Base-by-base conservation (phyloP, 2,797 vertebrate species). In the Scomberomorus guttatus region DNA sequence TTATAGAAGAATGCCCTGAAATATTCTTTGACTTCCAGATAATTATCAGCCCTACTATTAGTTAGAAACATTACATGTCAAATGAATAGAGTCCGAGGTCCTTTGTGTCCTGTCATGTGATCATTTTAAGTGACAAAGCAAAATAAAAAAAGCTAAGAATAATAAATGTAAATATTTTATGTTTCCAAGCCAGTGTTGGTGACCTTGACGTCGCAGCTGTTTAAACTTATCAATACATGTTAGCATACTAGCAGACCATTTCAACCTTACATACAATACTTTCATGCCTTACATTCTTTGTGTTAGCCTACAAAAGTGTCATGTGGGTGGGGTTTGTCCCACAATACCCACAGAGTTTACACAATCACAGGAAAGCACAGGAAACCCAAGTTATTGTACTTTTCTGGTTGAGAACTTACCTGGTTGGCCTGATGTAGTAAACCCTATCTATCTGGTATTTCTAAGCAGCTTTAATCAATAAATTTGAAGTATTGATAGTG, bases 311-410 rank as follows among this genome's bases (percentile, higher is more conserved):
- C 76, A 69, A 52, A 72, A 62, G 62, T 73, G 66, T 32, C 73
- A 25, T 52, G 79, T 75, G 89, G 89, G 87, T 87, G 89, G 83
- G 83, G 87, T 76, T 83, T 56, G 75, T 59, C 71, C 48, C 65
- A 69, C 71, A 75, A 79, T 18, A 50, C 37, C 51, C 27, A 55
- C 6, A 77, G 20, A 72, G 46, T 78, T 83, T 56, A 63, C 37
- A 76, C 66, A 83, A 69, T 60, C 66, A 27, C 62, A 70, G 60
- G 59, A 76, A 72, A 80, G 25, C 32, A 56, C 55, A 6, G 44
- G 25, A 82, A 74, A 58, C 17, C 6, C 2, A 5, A 25, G 58
- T 15, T 50, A 67, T 32, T 42, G 13, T 42, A 3, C 6, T 67
- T 22, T 20, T 54, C 1, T 27, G 18, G 14, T 68, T 67, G n/a